A percentile compares a stretch with the other conserved stretches of the same genome.
Evolutionary conservation across 2,797 vertebrate genomes (phyloP).

Genomic region (Sarcophilus harrisii): DNA sequence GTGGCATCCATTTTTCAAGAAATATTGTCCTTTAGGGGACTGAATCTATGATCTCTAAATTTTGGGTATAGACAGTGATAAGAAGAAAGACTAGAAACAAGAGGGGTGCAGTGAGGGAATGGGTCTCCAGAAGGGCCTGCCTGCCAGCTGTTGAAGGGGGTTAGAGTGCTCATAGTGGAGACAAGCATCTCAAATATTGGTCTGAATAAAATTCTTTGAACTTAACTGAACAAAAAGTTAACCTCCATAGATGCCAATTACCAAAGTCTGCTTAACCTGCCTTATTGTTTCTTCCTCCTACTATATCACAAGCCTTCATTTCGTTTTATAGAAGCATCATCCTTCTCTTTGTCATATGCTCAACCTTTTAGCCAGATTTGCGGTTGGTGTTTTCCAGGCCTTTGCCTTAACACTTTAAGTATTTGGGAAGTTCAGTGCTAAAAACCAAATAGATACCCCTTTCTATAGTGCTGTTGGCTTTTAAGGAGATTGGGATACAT

Average conservation of each 20-base stretch:
- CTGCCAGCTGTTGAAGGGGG: not conserved
- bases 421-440: constrained; percentile 9
- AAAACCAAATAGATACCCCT: not conserved
- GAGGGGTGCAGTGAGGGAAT: not conserved
- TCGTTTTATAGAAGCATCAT: not conserved
- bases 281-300: not conserved
- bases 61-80: no score
- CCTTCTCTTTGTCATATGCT: constrained; percentile 27
- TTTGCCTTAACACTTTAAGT: constrained; percentile 38
- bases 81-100: no score
- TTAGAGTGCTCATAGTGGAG: not conserved
- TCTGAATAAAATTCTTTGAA: not conserved
- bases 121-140: not conserved
- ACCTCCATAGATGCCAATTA: no score
- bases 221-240: not conserved
- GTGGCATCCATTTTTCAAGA: not conserved
- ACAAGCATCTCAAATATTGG: not conserved
- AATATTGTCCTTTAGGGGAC: not conserved
- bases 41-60: not conserved
- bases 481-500: not conserved
- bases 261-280: not conserved
- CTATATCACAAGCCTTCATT: not conserved
- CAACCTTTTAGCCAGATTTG: constrained; percentile 23
- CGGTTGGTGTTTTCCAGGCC: constrained; percentile 70
- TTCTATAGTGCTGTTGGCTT: not conserved